Evolutionary conservation across 2,888 invertebrate genomes (phyloP), one percentile per base, ranked within the genome.

Genomic region (Mayetiola destructor): DNA sequence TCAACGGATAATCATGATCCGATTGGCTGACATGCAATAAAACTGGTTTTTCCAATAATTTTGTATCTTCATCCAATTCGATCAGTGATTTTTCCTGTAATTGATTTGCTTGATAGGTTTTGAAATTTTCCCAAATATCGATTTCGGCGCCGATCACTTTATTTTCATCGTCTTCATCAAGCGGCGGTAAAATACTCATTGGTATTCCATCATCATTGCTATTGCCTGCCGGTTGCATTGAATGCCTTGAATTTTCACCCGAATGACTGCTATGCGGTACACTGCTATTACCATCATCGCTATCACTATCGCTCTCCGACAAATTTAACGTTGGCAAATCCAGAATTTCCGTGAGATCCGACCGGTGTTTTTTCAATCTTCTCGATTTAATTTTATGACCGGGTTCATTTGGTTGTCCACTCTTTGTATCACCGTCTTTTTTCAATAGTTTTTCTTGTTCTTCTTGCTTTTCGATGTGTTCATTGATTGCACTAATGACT

Each of bases 281-380:
- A 40, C 58, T 60, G 10, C 61, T 60, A 21, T 74, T 71, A 4
- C 70, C 72, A 23, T 80, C 82, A 61, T 86, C 87, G 59, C 81
- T 80, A 63, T 84, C 85, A 61, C 84, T 86, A 64, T 88, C 89
- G 67, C 88, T 88, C 65, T 89, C 89, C 0, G 88, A 89, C 40
- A 90, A 75, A 75, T 89, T 89, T 40, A 88, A 73, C 2, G 85
- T 88, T 3, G 88, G 88, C 57, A 90, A 73, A 73, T 89, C 81
- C 61, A 77, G 76, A 2, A 83, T 76, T 65, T 83, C 84, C 4
- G 81, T 77, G 18, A 55, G 59, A 66, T 63, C 20, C 21, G 21
- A 16, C 27, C 57, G 29, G 59, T 58, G 20, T 53, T 69, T 71
- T 52, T 66, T 66, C 58, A 68, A 70, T 56, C 71, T 73, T 58